Conservation (phyloP, 2,797 vertebrate species). For the Lateolabrax maculatus region DNA sequence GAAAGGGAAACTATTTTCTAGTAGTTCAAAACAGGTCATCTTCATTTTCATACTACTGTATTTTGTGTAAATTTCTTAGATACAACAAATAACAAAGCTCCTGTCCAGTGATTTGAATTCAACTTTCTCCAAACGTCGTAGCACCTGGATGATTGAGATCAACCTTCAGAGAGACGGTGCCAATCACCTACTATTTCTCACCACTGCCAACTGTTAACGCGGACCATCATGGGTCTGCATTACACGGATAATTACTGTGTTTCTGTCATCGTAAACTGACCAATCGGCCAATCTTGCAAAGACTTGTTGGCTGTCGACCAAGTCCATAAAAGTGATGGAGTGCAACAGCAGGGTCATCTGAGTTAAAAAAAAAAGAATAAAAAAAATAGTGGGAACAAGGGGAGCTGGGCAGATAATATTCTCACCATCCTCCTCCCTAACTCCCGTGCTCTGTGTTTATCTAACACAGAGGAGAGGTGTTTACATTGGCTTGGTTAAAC, state of each 20-base stretch:
- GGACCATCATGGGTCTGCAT: not conserved
- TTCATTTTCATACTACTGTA: not conserved
- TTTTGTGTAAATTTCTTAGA: not conserved
- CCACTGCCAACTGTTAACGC: too few species aligned
- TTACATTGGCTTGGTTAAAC: conserved; percentile 80
- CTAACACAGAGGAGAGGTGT: conserved; percentile 74
- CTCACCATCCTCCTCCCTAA: conserved; percentile 60
- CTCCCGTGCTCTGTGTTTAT: conserved; percentile 74
- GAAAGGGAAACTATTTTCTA: conserved; percentile 5
- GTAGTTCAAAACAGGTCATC: not conserved
- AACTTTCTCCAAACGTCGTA: not conserved
- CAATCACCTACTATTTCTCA: not conserved
- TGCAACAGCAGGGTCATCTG: conserved; percentile 8
- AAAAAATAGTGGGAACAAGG: conserved; percentile 28
- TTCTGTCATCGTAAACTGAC: conserved; percentile 9
- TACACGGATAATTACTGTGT: not conserved
- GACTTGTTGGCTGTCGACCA: not conserved
- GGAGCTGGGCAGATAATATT: conserved; percentile 49
- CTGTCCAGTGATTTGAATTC: too few species aligned
- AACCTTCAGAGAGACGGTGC: too few species aligned
- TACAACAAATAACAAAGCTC: not conserved
- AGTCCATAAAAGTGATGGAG: not conserved
- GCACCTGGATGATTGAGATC: conserved; percentile 1
- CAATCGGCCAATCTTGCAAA: not conserved
- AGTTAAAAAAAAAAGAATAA: conserved; percentile 13